Percentiles rank a stretch among this genome's conserved stretches.
Conservation (phyloP, 2,888 invertebrate genomes). For the Chrysodeixis includens region DNA sequence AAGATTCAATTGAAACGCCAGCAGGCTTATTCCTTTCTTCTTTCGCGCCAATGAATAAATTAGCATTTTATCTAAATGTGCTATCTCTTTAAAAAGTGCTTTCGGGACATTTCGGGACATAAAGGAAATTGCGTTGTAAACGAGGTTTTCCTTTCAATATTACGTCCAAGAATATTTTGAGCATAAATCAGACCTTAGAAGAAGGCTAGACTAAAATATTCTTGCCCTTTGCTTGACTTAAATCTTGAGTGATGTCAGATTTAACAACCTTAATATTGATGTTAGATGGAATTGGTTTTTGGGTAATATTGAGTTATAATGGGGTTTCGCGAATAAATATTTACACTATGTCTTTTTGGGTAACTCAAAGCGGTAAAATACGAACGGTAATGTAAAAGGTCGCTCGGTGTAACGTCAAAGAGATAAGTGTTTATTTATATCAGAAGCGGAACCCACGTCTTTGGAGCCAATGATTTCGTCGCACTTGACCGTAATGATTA, state of each 20-base stretch:
- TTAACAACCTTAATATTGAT: slow-evolving; percentile 42
- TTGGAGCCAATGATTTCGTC: background rate
- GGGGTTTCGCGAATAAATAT: slow-evolving; percentile 2
- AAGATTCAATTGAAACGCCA: slow-evolving; percentile 81
- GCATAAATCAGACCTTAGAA: slow-evolving; percentile 54
- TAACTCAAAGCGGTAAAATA: slow-evolving; percentile 2
- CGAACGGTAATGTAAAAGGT: background rate
- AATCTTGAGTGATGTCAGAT: slow-evolving; percentile 42
- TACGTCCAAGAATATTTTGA: slow-evolving; percentile 60
- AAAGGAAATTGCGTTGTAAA: slow-evolving; percentile 69
- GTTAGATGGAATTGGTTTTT: slow-evolving; percentile 19
- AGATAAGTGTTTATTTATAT: slow-evolving; percentile 4
- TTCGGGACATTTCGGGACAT: slow-evolving; percentile 67
- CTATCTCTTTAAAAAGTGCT: slow-evolving; percentile 85
- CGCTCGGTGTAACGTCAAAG: background rate
- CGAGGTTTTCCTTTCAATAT: slow-evolving; percentile 57
- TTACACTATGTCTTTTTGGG: slow-evolving; percentile 7
- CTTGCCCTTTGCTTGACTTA: slow-evolving; percentile 33
- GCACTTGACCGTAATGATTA: background rate
- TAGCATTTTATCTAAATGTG: slow-evolving; percentile 85
- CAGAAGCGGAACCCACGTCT: slow-evolving; percentile 1
- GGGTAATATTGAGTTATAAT: slow-evolving; percentile 11
- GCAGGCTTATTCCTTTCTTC: slow-evolving; percentile 77
- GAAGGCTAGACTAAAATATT: slow-evolving; percentile 30
- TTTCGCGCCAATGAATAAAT: slow-evolving; percentile 86